phyloP scores from a whole-genome alignment of 2,888 invertebrate species.

The Latrodectus hesperus region DNA sequence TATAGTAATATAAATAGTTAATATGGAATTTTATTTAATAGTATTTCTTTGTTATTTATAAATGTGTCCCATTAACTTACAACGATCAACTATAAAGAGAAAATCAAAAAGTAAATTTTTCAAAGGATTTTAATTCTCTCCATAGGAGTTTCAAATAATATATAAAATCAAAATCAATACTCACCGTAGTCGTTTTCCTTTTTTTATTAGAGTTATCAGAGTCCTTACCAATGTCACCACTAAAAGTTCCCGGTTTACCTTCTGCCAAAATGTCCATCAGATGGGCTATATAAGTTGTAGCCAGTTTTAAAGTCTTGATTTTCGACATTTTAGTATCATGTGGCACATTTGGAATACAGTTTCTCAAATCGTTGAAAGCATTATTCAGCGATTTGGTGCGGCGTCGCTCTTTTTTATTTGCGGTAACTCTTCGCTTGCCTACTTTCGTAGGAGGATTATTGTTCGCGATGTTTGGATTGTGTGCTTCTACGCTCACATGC shows the following conservation, averaged over 20 bases:
- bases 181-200: background rate
- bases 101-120: too few relatives aligned
- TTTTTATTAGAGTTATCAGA: background rate
- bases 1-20: too few relatives aligned
- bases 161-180: background rate
- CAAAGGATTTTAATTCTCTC: too few relatives aligned
- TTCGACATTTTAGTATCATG: slow-evolving; percentile 94
- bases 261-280: slow-evolving; percentile 85
- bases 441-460: slow-evolving; percentile 74
- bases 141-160: too few relatives aligned
- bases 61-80: too few relatives aligned
- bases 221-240: slow-evolving; percentile 9
- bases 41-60: too few relatives aligned
- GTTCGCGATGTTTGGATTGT: background rate
- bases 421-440: slow-evolving; percentile 89
- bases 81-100: too few relatives aligned
- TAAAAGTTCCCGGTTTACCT: slow-evolving; percentile 20
- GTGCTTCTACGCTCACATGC: slow-evolving; percentile 72
- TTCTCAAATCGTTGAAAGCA: slow-evolving; percentile 92
- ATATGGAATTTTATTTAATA: too few relatives aligned
- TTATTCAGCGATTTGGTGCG: slow-evolving; percentile 95
- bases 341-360: slow-evolving; percentile 96
- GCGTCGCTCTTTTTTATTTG: slow-evolving; percentile 94
- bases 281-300: slow-evolving; percentile 94
- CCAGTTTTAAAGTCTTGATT: slow-evolving; percentile 94